Base-by-base conservation (phyloP, 2,888 invertebrate genomes). In the Drosophila parthenogenetica region DNA sequence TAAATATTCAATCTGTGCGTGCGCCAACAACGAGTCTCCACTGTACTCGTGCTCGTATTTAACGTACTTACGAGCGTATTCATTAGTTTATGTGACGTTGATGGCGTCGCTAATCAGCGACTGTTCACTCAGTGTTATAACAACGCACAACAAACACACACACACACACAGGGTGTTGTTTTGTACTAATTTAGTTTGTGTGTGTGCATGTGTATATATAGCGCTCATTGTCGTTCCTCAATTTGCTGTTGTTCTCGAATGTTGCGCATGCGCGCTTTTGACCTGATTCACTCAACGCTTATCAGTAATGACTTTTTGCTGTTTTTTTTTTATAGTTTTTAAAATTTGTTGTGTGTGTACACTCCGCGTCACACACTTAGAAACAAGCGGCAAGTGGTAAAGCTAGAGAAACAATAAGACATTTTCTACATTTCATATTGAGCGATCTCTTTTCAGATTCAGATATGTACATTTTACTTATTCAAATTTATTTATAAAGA, bases 231-330 rank as follows among this genome's bases (percentile, higher is more conserved):
- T 57, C 54, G 42, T 61, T 55, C 11, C 59, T 3, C n/a, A 11
- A 8, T 22, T 57, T 57, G 50, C 46, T 64, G 46, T 50, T 64
- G 54, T 53, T 54, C 40, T 48, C 42, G 40, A 69, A 50, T 65
- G 81, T 81, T 78, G 81, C 81, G 81, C 81, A 81, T 82, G 80
- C 82, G 82, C 80, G 82, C 76, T 73, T 81, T 73, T 81, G 81
- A 81, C 81, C 81, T 81, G 79, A 81, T 79, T 81, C 80, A 78
- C 60, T 63, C 53, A 51, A 10, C 45, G 71, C 79, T 80, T 81
- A 82, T 80, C 82, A 81, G 73, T 60, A 70, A 63, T 60, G 43
- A 40, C 32, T 48, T 49, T 25, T 61, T 39, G 17, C 29, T 29
- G 16, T 53, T 51, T 39, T 39, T 55, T 16, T 29, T 51, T 42